Conservation (phyloP, 2,888 invertebrate genomes). For the Pollenia amentaria region DNA sequence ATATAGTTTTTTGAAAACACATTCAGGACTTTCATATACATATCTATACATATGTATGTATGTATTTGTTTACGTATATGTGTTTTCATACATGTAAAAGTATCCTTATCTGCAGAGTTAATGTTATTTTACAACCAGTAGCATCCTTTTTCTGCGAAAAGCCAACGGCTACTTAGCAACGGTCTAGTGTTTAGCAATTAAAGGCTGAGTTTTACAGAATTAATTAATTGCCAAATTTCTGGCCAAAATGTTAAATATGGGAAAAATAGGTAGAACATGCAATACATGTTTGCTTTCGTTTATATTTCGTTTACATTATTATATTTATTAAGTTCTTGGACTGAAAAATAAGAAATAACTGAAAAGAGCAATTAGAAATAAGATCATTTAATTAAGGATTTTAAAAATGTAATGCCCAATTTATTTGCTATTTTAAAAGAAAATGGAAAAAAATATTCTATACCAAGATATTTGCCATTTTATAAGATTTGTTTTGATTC, state of each 20-base stretch:
- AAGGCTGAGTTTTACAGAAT: slow-evolving; percentile 18
- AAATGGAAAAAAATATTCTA: too few relatives aligned
- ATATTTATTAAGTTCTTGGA: too few relatives aligned
- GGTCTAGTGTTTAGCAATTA: slow-evolving; percentile 23
- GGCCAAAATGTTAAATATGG: background rate
- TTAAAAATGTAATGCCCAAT: too few relatives aligned
- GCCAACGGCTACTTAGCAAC: slow-evolving; percentile 26
- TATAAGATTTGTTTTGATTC: too few relatives aligned
- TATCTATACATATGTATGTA: background rate
- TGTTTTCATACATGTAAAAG: background rate
- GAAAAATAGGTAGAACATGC: background rate
- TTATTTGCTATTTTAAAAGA: too few relatives aligned
- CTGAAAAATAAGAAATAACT: too few relatives aligned
- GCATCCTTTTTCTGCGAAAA: background rate
- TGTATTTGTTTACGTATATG: background rate
- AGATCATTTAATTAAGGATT: too few relatives aligned
- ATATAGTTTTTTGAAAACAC: slow-evolving; percentile 48
- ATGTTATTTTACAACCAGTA: background rate
- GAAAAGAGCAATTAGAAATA: too few relatives aligned
- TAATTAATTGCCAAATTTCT: slow-evolving; percentile 33
- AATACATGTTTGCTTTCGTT: background rate
- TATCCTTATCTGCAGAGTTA: background rate
- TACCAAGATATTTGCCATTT: too few relatives aligned
- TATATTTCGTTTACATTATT: too few relatives aligned
- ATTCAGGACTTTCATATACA: background rate